Conservation (phyloP, 2,888 invertebrate species). For the Norana najaformis region DNA sequence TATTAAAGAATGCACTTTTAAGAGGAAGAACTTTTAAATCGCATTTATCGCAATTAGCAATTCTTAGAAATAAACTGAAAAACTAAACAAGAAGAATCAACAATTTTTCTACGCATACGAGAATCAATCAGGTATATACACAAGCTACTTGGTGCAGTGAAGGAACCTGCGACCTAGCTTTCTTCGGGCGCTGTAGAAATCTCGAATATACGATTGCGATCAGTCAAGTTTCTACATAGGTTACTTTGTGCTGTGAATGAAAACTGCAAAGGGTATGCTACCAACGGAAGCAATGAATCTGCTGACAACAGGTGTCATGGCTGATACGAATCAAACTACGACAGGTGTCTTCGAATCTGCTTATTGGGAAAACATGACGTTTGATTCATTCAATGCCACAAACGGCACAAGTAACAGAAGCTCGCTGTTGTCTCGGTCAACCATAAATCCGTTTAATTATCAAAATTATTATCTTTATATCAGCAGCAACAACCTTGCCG, state of each 20-base stretch:
- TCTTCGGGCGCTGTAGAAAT: too few species aligned
- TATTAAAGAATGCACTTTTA: too few species aligned
- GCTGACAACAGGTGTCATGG: not conserved
- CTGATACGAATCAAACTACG: not conserved
- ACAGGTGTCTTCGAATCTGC: not conserved
- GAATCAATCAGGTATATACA: not conserved
- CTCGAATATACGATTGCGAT: too few species aligned
- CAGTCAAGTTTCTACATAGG: too few species aligned
- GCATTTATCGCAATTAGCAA: not conserved
- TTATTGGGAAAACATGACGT: not conserved
- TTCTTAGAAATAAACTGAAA: too few species aligned
- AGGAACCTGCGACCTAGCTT: not conserved
- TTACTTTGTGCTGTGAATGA: not conserved
- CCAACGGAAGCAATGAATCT: not conserved
- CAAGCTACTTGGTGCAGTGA: not conserved
- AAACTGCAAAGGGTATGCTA: not conserved
- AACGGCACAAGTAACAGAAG: not conserved
- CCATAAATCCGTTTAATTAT: too few species aligned
- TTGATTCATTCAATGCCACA: not conserved
- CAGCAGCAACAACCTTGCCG: too few species aligned
- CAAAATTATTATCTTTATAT: too few species aligned
- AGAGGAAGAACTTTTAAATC: too few species aligned
- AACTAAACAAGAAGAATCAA: not conserved
- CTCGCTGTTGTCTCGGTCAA: not conserved
- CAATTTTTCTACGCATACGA: not conserved